These are phyloP conservation scores for Papilio polytes DNA, from an alignment of 1,140 invertebrate genomes.

Conservation along the genomic window DNA sequence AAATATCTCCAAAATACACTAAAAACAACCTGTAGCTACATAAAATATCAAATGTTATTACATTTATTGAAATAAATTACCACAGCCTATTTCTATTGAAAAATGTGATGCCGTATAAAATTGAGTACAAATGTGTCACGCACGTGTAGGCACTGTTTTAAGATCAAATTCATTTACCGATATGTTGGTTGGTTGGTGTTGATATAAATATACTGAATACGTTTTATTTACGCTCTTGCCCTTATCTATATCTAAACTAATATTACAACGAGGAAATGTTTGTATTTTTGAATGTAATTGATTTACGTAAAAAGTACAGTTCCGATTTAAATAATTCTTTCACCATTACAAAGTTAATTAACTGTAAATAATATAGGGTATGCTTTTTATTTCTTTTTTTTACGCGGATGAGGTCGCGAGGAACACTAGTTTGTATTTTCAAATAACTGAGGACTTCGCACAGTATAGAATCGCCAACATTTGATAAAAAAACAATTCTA, in stretches of 20 bases:
- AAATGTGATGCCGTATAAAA: background rate
- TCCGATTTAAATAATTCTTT: too few relatives aligned
- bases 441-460: too few relatives aligned
- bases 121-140: slow-evolving; percentile 21
- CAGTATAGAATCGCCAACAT: too few relatives aligned
- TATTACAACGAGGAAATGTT: too few relatives aligned
- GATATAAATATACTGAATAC: slow-evolving; percentile 17
- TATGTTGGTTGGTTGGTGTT: slow-evolving; percentile 20
- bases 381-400: too few relatives aligned
- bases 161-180: slow-evolving; percentile 29
- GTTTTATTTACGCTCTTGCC: background rate
- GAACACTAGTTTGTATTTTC: slow-evolving; percentile 7
- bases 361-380: too few relatives aligned
- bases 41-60: background rate
- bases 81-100: background rate
- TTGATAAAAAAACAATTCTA: background rate
- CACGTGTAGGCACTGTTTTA: slow-evolving; percentile 21
- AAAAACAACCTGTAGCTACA: background rate
- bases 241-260: background rate
- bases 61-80: background rate
- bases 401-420: too few relatives aligned
- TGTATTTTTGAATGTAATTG: too few relatives aligned
- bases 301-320: too few relatives aligned
- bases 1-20: background rate
- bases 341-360: too few relatives aligned